Evolutionary conservation across 2,113 vertebrate genomes (phyloP), one percentile per base, ranked within the genome.

Genomic region (Hippopotamus amphibius): DNA sequence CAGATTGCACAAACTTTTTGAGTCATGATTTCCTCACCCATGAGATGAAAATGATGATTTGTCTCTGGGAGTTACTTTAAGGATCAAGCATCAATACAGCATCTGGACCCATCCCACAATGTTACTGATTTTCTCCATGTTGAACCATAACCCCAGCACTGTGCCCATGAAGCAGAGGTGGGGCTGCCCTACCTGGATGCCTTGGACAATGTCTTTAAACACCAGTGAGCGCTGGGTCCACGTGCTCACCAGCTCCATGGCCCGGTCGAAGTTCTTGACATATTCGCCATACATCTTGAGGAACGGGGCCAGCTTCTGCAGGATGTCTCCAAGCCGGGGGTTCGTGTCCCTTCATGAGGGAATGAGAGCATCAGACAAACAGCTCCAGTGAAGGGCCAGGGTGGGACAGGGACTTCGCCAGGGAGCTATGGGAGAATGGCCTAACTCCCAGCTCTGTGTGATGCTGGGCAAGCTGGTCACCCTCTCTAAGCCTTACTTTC

Each of bases 271-370:
- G 98, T 99, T 99, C 99, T 99, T 99, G 46, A 99, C 99, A 1
- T 99, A 99, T 96, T 99, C 99, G 46, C 99, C 99, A 6, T 99
- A 99, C 99, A 99, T 99, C 98, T 99, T 99, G 98, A 99, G 99
- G 95, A 99, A 99, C 0, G 99, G 99, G 93, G 99, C 99, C 80
- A 99, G 98, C 96, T 99, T 99, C 98, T 99, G 99, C 19, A 99
- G 99, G 97, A 99, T 99, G 89, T 99, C 99, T 92, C 99, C 99
- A 0, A 99, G 98, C 7, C 99, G 99, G 24, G 99, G 99, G 88
- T 99, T 99, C 46, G 97, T 85, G 2, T 98, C 99, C 99, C 99
- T 99, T 59, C 0, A 17, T 28, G 11, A 19, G 48, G 14, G 30
- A 83, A 48, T 48, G 53, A 48, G 10, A 17, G 37, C 57, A 43